Evolutionary conservation across 2,888 invertebrate species (phyloP).

Genomic region (Periphyllus acericola): DNA sequence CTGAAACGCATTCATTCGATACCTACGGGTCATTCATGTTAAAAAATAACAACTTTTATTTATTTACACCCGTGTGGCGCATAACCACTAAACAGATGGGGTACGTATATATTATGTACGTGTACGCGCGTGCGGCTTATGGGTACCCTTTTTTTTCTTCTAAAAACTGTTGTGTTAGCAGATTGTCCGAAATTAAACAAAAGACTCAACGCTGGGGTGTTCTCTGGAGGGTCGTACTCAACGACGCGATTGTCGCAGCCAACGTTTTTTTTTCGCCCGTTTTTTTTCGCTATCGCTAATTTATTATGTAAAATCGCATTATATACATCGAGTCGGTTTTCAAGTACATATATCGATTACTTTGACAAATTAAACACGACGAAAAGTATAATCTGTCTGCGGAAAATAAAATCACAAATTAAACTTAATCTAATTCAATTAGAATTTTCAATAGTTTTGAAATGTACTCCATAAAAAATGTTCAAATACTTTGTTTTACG

Average conservation of each 20-base stretch:
- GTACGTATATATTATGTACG: conserved; percentile 1
- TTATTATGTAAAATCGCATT: conserved; percentile 45
- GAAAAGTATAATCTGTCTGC: conserved; percentile 18
- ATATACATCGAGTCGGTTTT: conserved; percentile 21
- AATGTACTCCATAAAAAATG: not conserved
- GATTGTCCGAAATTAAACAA: conserved; percentile 56
- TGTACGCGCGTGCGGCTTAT: conserved; percentile 33
- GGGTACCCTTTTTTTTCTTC: conserved; percentile 38
- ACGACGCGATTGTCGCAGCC: conserved; percentile 14
- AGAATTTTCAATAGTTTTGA: not conserved
- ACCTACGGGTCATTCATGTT: conserved; percentile 15
- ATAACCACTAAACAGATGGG: conserved; percentile 57
- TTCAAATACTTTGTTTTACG: not conserved
- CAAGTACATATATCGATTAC: conserved; percentile 43
- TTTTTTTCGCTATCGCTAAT: conserved; percentile 38
- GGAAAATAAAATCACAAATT: conserved; percentile 14
- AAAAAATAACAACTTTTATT: conserved; percentile 16
- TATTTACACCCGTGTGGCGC: conserved; percentile 22
- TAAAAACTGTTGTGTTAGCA: conserved; percentile 54
- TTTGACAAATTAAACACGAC: conserved; percentile 22
- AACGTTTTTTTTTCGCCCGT: conserved; percentile 20
- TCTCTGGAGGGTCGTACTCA: conserved; percentile 40
- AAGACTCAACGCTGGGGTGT: conserved; percentile 24
- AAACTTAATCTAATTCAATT: not conserved
- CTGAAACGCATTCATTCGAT: not conserved